Percentiles rank a stretch among this genome's conserved stretches.
phyloP scores from a whole-genome alignment of 2,113 vertebrate species.

The Oncorhynchus tshawytscha region DNA sequence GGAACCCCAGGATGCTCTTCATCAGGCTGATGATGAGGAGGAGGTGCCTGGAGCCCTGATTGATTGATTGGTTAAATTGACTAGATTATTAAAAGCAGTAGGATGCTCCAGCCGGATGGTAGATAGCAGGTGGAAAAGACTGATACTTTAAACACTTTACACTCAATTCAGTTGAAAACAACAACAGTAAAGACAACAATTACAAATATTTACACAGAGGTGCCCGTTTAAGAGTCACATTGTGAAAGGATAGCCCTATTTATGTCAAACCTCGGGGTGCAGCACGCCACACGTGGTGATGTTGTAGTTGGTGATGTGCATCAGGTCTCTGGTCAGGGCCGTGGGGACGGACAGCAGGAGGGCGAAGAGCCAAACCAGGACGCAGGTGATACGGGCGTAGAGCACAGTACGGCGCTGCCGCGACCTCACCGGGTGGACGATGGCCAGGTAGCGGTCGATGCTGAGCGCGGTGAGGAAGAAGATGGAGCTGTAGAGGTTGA shows the following conservation, averaged over 20 bases:
- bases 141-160: too few relatives aligned
- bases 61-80: constrained; percentile 7
- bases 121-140: too few relatives aligned
- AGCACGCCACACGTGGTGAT: constrained; percentile 82
- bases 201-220: too few relatives aligned
- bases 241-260: too few relatives aligned
- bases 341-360: constrained; percentile 85
- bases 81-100: too few relatives aligned
- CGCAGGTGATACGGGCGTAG: constrained; percentile 83
- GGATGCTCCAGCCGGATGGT: too few relatives aligned
- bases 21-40: constrained; percentile 82
- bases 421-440: constrained; percentile 90
- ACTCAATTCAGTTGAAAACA: too few relatives aligned
- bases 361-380: constrained; percentile 86
- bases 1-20: constrained; percentile 89
- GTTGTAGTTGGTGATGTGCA: constrained; percentile 72
- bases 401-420: constrained; percentile 81
- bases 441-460: constrained; percentile 93
- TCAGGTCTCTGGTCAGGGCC: constrained; percentile 80
- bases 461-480: constrained; percentile 95
- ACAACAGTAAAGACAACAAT: too few relatives aligned
- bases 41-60: constrained; percentile 62
- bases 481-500: constrained; percentile 94
- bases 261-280: constrained; percentile 42
- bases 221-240: too few relatives aligned